A percentile compares a stretch with the other conserved stretches of the same genome.
Conservation (phyloP, 2,888 invertebrate genomes). For the Leptinotarsa haldemani region DNA sequence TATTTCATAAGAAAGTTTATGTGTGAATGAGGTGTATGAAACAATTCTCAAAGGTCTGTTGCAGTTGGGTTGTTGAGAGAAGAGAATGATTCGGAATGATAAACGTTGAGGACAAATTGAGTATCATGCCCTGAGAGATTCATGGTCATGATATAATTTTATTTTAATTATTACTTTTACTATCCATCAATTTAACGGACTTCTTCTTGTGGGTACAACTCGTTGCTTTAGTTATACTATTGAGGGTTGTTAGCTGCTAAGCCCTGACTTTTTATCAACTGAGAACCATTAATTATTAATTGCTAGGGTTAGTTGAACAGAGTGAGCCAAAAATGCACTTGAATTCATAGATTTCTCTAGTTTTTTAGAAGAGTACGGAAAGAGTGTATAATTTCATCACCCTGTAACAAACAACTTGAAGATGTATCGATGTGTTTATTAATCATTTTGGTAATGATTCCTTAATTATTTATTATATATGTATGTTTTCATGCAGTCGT, state of each 20-base stretch:
- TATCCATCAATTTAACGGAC: background rate
- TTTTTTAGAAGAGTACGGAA: background rate
- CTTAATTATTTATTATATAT: conserved; percentile 48
- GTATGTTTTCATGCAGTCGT: conserved; percentile 55
- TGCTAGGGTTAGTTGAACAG: conserved; percentile 5
- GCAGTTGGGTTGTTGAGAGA: background rate
- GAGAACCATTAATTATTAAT: background rate
- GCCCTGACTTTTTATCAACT: background rate
- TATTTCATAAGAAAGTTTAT: background rate
- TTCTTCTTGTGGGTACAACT: conserved; percentile 7
- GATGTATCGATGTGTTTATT: conserved; percentile 42
- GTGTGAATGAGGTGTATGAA: background rate
- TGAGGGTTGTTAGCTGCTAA: background rate
- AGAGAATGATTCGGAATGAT: background rate
- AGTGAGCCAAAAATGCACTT: conserved; percentile 4
- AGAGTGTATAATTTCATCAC: conserved; percentile 13
- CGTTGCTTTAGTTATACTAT: conserved; percentile 12
- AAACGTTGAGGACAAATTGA: background rate
- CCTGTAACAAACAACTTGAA: conserved; percentile 29
- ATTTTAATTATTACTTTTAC: background rate
- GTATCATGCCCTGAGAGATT: background rate
- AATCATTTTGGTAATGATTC: conserved; percentile 49
- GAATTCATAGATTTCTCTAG: conserved; percentile 1
- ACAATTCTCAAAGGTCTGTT: background rate
- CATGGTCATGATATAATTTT: background rate